Evolutionary conservation across 2,888 invertebrate genomes (phyloP), one percentile per base, ranked within the genome.

Genomic region (Heliconius charithonia): DNA sequence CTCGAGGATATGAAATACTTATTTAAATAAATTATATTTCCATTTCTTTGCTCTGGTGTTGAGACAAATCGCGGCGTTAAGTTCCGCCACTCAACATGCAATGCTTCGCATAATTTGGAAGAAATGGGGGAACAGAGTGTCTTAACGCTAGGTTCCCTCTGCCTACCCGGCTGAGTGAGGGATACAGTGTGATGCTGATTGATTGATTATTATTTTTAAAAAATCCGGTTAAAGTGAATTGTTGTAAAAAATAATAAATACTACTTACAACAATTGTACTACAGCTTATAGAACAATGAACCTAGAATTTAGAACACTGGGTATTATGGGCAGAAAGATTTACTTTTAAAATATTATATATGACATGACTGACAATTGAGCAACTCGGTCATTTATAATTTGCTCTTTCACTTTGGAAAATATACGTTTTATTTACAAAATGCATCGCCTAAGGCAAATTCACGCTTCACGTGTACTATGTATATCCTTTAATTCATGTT

Each of bases 401-500:
- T 45, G 16, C 41, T 25, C 25, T 69, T 59, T 71, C 12, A 9
- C 16, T 59, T 59, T 56, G 72, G 4, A 0, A n/a, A 59, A 59
- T 72, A n/a, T 25, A 37, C 59, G 4, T 22, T 59, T 13, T 32
- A 32, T 59, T 32, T 37, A 72, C 32, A 37, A 37, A 72, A 3
- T 72, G 72, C 32, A 72, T 32, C 16, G 6, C 22, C 22, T 25
- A 16, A 59, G 13, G 25, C 13, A 72, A 59, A 59, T 37, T 16
- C 59, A 59, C 32, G 56, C 56, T 72, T 72, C 13, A 72, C 51
- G 19, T 51, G 19, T 6, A 19, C 19, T 51, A 51, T 51, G n/a
- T 59, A n/a, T 71, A 72, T 71, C n/a, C 32, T 32, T 59, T 59
- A 56, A 56, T n/a, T 32, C 37, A n/a, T n/a, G 22, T 72, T 56